Evolutionary conservation across 2,888 invertebrate species (phyloP).

Genomic region (Cephus nigrinus): DNA sequence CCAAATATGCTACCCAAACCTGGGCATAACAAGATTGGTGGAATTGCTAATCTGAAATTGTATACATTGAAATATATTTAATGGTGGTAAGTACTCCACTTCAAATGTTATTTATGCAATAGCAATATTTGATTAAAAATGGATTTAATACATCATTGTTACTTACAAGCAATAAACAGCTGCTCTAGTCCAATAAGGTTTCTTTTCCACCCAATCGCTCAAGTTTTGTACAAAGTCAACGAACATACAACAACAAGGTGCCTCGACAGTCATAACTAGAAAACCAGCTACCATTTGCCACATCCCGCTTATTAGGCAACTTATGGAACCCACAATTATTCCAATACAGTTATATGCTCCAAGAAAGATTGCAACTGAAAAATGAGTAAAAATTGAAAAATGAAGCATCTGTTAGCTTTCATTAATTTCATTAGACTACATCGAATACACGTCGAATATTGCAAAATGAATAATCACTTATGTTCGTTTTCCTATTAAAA

Average conservation of each 20-base stretch:
- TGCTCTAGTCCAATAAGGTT: conserved; percentile 92
- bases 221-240: conserved; percentile 92
- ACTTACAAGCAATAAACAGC: conserved; percentile 87
- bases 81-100: not conserved
- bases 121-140: not conserved
- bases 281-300: conserved; percentile 93
- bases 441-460: not conserved
- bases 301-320: conserved; percentile 81
- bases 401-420: not conserved
- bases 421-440: not conserved
- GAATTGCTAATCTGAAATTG: conserved; percentile 78
- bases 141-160: conserved; percentile 4
- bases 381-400: conserved; percentile 36
- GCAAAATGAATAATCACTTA: not conserved
- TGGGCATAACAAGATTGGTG: conserved; percentile 83
- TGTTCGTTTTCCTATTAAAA: not conserved
- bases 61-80: conserved; percentile 4
- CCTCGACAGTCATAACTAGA: conserved; percentile 88
- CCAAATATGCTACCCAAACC: conserved; percentile 84
- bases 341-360: conserved; percentile 81
- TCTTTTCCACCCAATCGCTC: conserved; percentile 83
- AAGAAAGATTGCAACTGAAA: conserved; percentile 85
- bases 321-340: conserved; percentile 73
- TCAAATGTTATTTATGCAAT: not conserved
- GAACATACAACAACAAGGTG: conserved; percentile 97